Percentiles rank a stretch among this genome's conserved stretches.
Conservation (phyloP, 2,888 invertebrate species). For the Allacma fusca region DNA sequence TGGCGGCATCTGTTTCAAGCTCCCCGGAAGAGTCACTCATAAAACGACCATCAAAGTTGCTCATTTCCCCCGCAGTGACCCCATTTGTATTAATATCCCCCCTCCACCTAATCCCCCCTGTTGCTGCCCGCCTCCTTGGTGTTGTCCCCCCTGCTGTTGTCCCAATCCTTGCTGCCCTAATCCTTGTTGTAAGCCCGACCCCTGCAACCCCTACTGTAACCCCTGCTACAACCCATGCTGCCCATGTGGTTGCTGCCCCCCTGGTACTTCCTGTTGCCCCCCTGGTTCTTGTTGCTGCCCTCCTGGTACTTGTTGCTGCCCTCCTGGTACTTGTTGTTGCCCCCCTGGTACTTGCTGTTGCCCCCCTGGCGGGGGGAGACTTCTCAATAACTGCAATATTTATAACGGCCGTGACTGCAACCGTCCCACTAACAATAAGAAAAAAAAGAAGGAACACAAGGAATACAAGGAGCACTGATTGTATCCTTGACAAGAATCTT, state of each 20-base stretch:
- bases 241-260: too few species aligned
- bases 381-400: slow-evolving; percentile 5
- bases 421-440: too few species aligned
- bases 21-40: slow-evolving; percentile 55
- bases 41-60: slow-evolving; percentile 60
- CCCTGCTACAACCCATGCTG: too few species aligned
- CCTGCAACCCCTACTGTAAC: too few species aligned
- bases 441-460: too few species aligned
- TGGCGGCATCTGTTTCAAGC: slow-evolving; percentile 45
- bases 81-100: background rate
- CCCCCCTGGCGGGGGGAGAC: background rate
- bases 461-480: too few species aligned
- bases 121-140: background rate
- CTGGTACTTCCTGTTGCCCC: background rate
- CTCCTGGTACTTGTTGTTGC: background rate
- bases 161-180: background rate
- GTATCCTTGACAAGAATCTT: too few species aligned
- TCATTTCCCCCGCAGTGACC: slow-evolving; percentile 52
- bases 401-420: background rate
- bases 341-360: background rate
- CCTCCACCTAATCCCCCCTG: background rate
- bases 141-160: background rate
- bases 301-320: background rate
- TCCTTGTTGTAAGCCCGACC: background rate
- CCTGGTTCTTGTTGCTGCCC: background rate